Evolutionary conservation across 2,113 vertebrate genomes (phyloP), one percentile per base, ranked within the genome.

Genomic region (Oncorhynchus gorbuscha): DNA sequence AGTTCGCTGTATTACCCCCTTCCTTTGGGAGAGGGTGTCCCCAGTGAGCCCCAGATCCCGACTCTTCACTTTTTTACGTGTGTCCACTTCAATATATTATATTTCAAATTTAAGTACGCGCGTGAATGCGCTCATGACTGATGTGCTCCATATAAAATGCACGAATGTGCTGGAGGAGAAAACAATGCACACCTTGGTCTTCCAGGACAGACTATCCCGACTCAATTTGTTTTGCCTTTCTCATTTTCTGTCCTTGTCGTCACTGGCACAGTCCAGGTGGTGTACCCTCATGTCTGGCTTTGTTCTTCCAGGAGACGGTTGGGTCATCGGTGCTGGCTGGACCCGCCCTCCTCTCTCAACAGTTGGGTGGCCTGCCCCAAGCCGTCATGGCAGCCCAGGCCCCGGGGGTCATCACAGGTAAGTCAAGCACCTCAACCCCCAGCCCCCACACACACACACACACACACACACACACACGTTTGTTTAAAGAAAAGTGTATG

Each of bases 351-450:
- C 89, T 97, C 74, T 92, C 94, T 0, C 95, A 97, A 84, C 95
- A 94, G 0, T 18, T 95, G 9, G 94, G 95, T 5, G 65, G 49
- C 11, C 28, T 97, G 32, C 95, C 95, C 0, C 95, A 96, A 84
- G 95, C 95, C 0, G 95, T 97, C 51, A 97, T 97, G 95, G 95
- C 95, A 61, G 95, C 95, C 1, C 95, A 97, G 62, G 95, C 95
- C 0, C 95, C 95, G 0, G 95, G 95, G 11, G 94, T 96, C 82
- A 97, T 97, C 74, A 97, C 95, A 92, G 95, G 95, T 97, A 74
- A 26, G 90, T 74, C 48, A 28, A 18, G 13, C 51, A 18, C 3
- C 51, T 5, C 51, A 51, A 12, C 13, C 12, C 49, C 49, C 49
- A 14, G 2, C 24, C 24, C 24, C 24, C 49, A 12, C 11, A 55